Evolutionary conservation across 2,797 vertebrate genomes (phyloP), one percentile per base, ranked within the genome.

Genomic region (Pangasius mekongensis): DNA sequence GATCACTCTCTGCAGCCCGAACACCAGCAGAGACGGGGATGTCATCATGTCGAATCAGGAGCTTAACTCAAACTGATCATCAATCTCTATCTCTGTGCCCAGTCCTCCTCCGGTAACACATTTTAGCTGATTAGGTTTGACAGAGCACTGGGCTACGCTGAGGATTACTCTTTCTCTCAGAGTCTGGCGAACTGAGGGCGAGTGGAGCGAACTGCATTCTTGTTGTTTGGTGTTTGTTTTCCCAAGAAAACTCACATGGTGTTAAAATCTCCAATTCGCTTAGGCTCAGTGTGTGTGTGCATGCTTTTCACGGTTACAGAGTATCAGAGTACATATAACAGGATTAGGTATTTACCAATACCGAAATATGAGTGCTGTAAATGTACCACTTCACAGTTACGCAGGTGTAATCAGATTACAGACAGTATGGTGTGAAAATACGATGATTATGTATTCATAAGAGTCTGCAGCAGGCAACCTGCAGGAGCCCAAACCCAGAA

Each of bases 181-280:
- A 56, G 49, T 4, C 49, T 80, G 77, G 11, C 3, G 22, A 74
- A 30, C 6, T 74, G 36, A 6, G 49, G 22, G 9, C 60, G 0
- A 20, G 0, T 7, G 0, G 20, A 11, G 10, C 27, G 66, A 73
- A 43, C 9, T 14, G 54, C 9, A 47, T 1, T 66, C 13, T 3
- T n/a, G 30, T 39, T 39, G 33, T 11, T 47, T 62, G 90, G 87
- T 90, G 90, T 94, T 92, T 92, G 89, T 91, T 87, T 92, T 89
- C 82, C 60, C 87, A 84, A 62, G 33, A 77, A 52, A 52, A 47
- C 71, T 10, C 22, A 5, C 39, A 47, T 39, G 33, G 67, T 71
- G 39, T 71, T 71, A 71, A 71, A 69, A 71, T 71, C 22, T 39
- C 33, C 0, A 47, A 39, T 73, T 43, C 9, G 3, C 8, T 47